These are phyloP conservation scores for Lithosia quadra DNA, from an alignment of 2,888 invertebrate genomes.

Conservation along the genomic window DNA sequence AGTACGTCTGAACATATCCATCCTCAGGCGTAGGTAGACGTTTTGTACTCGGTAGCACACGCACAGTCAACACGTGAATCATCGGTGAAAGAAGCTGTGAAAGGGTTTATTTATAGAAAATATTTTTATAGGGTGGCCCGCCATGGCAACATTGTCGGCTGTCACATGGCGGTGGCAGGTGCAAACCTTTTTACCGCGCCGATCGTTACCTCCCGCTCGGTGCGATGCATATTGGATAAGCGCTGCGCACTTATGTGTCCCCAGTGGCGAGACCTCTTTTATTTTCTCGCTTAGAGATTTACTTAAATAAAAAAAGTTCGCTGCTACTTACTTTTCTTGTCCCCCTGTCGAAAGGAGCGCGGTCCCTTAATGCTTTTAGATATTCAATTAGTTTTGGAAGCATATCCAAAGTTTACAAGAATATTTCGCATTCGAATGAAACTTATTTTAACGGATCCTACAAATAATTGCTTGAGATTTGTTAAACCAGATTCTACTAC, in stretches of 20 bases:
- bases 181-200: conserved; percentile 30
- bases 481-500: not conserved
- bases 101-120: conserved; percentile 37
- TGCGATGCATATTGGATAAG: conserved; percentile 45
- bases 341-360: not conserved
- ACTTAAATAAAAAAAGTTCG: not conserved
- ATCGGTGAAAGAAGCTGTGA: conserved; percentile 24
- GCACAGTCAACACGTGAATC: conserved; percentile 23
- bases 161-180: conserved; percentile 44
- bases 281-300: conserved; percentile 30
- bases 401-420: not conserved
- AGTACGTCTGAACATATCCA: not conserved
- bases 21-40: not conserved
- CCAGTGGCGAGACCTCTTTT: conserved; percentile 26
- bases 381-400: not conserved
- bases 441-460: too few relatives aligned
- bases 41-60: conserved; percentile 5
- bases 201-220: conserved; percentile 34
- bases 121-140: conserved; percentile 31
- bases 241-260: conserved; percentile 36
- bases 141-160: conserved; percentile 23
- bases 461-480: too few relatives aligned
- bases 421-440: too few relatives aligned
- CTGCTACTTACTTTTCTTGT: not conserved
- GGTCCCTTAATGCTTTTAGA: not conserved